A percentile compares a stretch with the other conserved stretches of the same genome.
These are phyloP conservation scores for Eretmochelys imbricata DNA, from an alignment of 2,113 vertebrate genomes.

Conservation along the genomic window DNA sequence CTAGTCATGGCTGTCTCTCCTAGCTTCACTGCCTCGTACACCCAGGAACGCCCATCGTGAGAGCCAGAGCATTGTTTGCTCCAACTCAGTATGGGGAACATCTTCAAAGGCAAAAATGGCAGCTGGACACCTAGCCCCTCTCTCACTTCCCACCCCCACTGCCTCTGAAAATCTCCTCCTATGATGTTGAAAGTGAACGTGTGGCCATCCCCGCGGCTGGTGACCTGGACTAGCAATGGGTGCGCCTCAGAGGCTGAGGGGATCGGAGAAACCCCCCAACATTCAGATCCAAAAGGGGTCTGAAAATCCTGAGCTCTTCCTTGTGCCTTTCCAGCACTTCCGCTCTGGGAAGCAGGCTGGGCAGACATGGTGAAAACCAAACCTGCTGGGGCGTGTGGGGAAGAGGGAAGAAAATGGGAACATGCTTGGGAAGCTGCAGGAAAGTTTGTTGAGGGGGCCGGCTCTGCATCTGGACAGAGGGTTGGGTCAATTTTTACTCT, in stretches of 20 bases:
- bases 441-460: background rate
- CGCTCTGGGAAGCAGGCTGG: background rate
- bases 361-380: background rate
- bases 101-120: background rate
- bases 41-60: background rate
- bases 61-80: background rate
- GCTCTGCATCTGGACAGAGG: background rate
- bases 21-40: background rate
- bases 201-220: background rate
- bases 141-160: background rate
- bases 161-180: accelerated
- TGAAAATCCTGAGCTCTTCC: background rate
- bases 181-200: accelerated
- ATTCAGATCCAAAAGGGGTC: background rate
- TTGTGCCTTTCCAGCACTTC: no score
- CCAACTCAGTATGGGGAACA: background rate
- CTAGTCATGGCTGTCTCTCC: background rate
- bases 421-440: accelerated
- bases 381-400: background rate
- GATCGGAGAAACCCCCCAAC: accelerated
- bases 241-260: accelerated
- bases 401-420: background rate
- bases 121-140: background rate
- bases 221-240: accelerated
- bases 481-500: accelerated